A percentile compares a stretch with the other conserved stretches of the same genome.
phyloP scores from a whole-genome alignment of 2,797 vertebrate species.

The Dipus sagitta region DNA sequence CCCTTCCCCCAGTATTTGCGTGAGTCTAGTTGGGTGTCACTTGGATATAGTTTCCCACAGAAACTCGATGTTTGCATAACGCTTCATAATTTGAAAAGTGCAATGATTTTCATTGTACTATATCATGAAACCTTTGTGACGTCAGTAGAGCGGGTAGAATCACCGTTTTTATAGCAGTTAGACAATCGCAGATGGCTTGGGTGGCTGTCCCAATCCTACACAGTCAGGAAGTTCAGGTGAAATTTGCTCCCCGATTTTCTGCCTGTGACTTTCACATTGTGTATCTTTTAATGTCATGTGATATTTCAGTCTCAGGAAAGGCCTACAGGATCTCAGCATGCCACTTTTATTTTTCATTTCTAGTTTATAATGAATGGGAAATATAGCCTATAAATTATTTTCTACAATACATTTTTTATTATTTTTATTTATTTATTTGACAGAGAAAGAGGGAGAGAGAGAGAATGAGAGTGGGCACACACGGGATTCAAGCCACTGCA shows the following conservation, averaged over 20 bases:
- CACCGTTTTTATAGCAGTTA: not conserved
- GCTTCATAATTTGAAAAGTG: conserved; percentile 60
- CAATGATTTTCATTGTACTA: not conserved
- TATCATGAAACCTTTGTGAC: conserved; percentile 6
- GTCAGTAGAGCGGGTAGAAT: not conserved
- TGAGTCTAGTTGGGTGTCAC: not conserved
- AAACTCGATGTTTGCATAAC: not conserved
- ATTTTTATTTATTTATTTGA: too few relatives aligned
- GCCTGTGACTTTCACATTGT: not conserved
- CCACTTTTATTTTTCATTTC: conserved; percentile 22
- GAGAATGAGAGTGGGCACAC: too few relatives aligned
- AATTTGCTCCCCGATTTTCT: conserved; percentile 37
- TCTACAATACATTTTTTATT: not conserved
- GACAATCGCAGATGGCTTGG: not conserved
- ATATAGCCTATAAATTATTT: not conserved
- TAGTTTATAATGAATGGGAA: conserved; percentile 44
- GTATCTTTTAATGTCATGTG: not conserved
- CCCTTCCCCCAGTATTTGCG: not conserved
- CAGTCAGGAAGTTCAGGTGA: not conserved
- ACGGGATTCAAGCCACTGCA: too few relatives aligned
- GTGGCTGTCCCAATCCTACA: too few relatives aligned
- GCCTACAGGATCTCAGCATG: not conserved
- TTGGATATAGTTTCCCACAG: conserved; percentile 9
- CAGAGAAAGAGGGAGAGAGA: too few relatives aligned
- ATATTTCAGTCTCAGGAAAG: conserved; percentile 49